Conservation (phyloP, 1,140 invertebrate genomes). For the Luehdorfia chinensis region DNA sequence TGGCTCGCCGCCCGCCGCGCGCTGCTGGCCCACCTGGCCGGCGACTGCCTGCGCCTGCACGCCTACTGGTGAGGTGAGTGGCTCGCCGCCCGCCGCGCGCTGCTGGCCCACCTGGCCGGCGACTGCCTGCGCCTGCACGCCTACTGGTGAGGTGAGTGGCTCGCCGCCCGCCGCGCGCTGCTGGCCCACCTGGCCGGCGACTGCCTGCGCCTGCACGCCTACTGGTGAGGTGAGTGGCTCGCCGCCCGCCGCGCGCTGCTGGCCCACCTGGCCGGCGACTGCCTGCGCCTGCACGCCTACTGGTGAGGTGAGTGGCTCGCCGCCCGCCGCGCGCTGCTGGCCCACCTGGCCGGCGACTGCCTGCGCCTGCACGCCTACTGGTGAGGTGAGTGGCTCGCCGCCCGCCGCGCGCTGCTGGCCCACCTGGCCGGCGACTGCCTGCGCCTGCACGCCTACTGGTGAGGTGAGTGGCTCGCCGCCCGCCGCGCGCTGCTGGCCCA, state of each 20-base stretch:
- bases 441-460: constrained; percentile 92
- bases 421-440: constrained; percentile 94
- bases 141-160: constrained; percentile 89
- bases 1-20: constrained; percentile 78
- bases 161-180: constrained; percentile 87
- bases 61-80: constrained; percentile 90
- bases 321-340: constrained; percentile 88
- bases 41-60: constrained; percentile 93
- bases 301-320: no score
- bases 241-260: constrained; percentile 87
- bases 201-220: constrained; percentile 92
- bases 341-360: constrained; percentile 93
- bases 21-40: constrained; percentile 93
- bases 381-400: constrained; percentile 77
- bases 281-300: constrained; percentile 92
- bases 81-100: constrained; percentile 87
- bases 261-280: constrained; percentile 94
- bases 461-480: constrained; percentile 39
- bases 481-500: constrained; percentile 91
- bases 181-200: constrained; percentile 94
- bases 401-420: constrained; percentile 87
- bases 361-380: constrained; percentile 92
- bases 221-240: no score
- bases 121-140: constrained; percentile 93
- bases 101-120: constrained; percentile 93